These are phyloP conservation scores for Microtus montanus DNA, from an alignment of 2,113 vertebrate species.

Conservation along the genomic window DNA sequence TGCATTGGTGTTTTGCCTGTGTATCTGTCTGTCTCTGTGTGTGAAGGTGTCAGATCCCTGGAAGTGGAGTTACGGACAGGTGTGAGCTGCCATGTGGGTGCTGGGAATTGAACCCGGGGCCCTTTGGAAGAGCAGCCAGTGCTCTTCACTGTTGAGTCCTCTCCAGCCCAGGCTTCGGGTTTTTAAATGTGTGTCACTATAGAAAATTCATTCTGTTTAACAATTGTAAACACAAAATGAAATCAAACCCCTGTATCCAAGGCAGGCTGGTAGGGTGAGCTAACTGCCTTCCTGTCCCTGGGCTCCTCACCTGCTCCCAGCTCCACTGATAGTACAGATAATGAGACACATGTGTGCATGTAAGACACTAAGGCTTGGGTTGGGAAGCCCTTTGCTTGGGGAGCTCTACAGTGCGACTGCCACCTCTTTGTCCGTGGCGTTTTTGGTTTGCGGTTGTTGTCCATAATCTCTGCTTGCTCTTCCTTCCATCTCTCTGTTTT, in stretches of 20 bases:
- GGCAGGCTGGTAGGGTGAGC: background rate
- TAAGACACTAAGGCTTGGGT: background rate
- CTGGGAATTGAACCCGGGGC: background rate
- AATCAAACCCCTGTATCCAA: background rate
- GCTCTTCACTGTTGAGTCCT: background rate
- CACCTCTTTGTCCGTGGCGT: background rate
- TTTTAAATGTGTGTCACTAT: constrained; percentile 31
- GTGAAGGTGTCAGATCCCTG: background rate
- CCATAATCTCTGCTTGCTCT: background rate
- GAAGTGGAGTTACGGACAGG: background rate
- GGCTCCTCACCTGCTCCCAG: background rate
- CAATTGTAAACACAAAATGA: background rate
- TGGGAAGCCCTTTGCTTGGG: background rate
- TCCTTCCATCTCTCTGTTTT: background rate
- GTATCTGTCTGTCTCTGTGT: background rate
- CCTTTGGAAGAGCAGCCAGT: background rate
- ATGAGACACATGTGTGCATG: background rate
- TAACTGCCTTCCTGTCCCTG: background rate
- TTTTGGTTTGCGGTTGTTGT: background rate
- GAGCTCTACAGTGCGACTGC: background rate
- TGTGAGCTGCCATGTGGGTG: background rate
- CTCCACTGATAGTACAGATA: background rate
- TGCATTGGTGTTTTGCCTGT: background rate
- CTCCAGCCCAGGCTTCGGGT: background rate
- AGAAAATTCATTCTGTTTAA: constrained; percentile 14